phyloP scores from a whole-genome alignment of 1,140 invertebrate genomes.

The Trichonephila clavata region DNA sequence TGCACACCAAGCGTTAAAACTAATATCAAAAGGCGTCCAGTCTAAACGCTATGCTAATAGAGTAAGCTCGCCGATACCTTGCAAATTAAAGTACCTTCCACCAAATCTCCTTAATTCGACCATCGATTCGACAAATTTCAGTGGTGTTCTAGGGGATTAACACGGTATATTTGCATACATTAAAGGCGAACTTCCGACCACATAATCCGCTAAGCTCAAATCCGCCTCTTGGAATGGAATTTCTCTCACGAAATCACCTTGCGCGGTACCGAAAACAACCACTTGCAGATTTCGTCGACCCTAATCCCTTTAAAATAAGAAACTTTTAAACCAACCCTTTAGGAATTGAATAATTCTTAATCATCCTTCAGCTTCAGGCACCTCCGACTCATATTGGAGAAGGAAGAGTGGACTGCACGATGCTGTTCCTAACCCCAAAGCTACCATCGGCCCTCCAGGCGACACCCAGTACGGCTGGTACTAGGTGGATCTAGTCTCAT shows the following conservation, averaged over 20 bases:
- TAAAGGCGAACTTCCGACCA: conserved; percentile 26
- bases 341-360: conserved; percentile 51
- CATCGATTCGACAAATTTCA: conserved; percentile 34
- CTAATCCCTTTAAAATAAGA: not conserved
- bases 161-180: conserved; percentile 28
- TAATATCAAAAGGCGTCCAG: not conserved
- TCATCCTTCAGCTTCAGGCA: conserved; percentile 13
- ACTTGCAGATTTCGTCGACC: not conserved
- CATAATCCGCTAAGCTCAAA: conserved; percentile 27
- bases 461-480: not conserved
- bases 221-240: not conserved
- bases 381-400: not conserved
- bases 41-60: not conserved
- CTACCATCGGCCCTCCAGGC: not conserved
- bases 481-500: conserved; percentile 22
- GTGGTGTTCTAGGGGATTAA: conserved; percentile 13
- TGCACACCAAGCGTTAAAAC: not conserved
- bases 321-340: conserved; percentile 18
- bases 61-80: not conserved
- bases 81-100: conserved; percentile 10
- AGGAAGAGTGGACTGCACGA: not conserved
- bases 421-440: not conserved
- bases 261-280: conserved; percentile 32
- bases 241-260: not conserved
- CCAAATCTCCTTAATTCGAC: not conserved